Evolutionary conservation across 2,888 invertebrate species (phyloP).

Genomic region (Sabatieria punctata): DNA sequence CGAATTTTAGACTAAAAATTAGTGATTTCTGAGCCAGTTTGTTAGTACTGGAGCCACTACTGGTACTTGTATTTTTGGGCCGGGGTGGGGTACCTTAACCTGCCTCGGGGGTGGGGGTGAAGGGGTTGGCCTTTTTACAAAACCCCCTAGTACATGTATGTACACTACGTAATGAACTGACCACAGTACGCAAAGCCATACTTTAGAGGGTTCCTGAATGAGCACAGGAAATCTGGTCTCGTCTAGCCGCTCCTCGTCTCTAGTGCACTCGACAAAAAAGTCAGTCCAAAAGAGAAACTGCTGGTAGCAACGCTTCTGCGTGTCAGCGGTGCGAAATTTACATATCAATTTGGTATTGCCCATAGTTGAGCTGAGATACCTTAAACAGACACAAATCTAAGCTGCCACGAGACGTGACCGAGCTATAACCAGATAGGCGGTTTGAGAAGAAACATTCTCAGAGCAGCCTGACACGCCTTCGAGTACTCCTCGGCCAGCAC

Average conservation of each 20-base stretch:
- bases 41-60: too few species aligned
- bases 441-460: slow-evolving; percentile 42
- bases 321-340: slow-evolving; percentile 51
- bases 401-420: neutral
- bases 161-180: too few species aligned
- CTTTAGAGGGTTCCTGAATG: slow-evolving; percentile 75
- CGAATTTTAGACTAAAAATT: too few species aligned
- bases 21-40: too few species aligned
- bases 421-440: slow-evolving; percentile 38
- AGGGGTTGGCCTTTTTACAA: too few species aligned
- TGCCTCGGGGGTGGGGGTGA: too few species aligned
- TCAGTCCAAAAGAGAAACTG: slow-evolving; percentile 91
- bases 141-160: too few species aligned
- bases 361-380: slow-evolving; percentile 86
- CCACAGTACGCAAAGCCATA: too few species aligned
- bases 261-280: slow-evolving; percentile 85
- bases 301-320: slow-evolving; percentile 10
- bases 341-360: slow-evolving; percentile 82
- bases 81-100: too few species aligned
- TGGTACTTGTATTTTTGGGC: too few species aligned
- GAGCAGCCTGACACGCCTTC: slow-evolving; percentile 86
- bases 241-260: slow-evolving; percentile 48
- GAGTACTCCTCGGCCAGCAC: slow-evolving; percentile 89
- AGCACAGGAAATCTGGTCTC: slow-evolving; percentile 36
- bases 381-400: slow-evolving; percentile 21